Conservation (phyloP, 2,888 invertebrate species). For the Lithodes maja region DNA sequence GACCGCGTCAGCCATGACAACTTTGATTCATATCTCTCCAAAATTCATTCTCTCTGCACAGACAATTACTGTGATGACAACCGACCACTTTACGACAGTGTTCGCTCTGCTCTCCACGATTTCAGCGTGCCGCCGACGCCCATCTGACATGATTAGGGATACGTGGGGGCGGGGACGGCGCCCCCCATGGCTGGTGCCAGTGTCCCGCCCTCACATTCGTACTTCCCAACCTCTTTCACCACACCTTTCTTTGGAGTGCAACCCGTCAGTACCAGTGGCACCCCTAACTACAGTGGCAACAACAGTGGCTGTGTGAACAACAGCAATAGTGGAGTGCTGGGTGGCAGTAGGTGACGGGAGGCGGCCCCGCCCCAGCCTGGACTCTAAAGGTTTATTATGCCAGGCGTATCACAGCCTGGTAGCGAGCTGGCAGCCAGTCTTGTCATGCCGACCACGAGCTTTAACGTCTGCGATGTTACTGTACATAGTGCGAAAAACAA, state of each 20-base stretch:
- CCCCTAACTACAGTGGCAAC: conserved; percentile 25
- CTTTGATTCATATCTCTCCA: conserved; percentile 94
- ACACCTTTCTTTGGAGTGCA: conserved; percentile 62
- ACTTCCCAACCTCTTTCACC: conserved; percentile 61
- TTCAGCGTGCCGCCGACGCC: conserved; percentile 92
- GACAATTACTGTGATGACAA: conserved; percentile 78
- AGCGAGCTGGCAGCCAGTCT: conserved; percentile 15
- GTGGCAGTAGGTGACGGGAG: conserved; percentile 63
- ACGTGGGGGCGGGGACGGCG: conserved; percentile 61
- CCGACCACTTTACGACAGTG: conserved; percentile 90
- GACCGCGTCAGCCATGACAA: conserved; percentile 81
- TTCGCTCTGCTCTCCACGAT: conserved; percentile 93
- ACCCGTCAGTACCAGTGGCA: conserved; percentile 52
- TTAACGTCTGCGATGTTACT: conserved; percentile 66
- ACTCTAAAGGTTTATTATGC: background rate
- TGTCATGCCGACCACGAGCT: conserved; percentile 56
- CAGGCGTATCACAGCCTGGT: background rate
- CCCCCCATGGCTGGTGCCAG: conserved; percentile 51
- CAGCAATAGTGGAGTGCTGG: conserved; percentile 24
- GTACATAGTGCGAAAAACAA: conserved; percentile 42
- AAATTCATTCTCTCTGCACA: conserved; percentile 91
- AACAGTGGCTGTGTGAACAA: conserved; percentile 20
- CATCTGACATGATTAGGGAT: conserved; percentile 77
- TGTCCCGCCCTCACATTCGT: conserved; percentile 59
- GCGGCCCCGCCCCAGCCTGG: conserved; percentile 19